phyloP scores from a whole-genome alignment of 2,113 vertebrate species.

The Ptilorrhoa leucosticta region DNA sequence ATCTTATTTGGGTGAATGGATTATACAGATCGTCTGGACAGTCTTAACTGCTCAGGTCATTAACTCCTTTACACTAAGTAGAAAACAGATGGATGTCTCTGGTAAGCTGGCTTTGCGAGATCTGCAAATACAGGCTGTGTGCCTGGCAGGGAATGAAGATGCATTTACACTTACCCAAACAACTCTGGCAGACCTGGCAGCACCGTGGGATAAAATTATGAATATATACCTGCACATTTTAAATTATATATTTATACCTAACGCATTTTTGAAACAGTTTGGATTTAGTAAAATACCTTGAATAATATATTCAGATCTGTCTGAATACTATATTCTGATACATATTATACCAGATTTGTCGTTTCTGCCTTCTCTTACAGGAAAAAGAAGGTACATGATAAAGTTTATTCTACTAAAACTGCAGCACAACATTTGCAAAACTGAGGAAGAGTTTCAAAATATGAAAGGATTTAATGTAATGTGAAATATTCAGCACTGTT shows the following conservation, averaged over 20 bases:
- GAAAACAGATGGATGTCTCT: background rate
- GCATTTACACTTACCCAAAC: background rate
- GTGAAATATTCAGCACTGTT: background rate
- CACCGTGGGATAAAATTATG: background rate
- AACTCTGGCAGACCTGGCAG: background rate
- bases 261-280: background rate
- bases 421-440: background rate
- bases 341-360: no score
- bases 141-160: background rate
- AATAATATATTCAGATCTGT: background rate
- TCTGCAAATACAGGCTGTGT: background rate
- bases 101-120: background rate
- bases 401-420: background rate
- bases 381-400: background rate
- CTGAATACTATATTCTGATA: background rate
- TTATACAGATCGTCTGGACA: slow-evolving; percentile 18
- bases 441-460: background rate
- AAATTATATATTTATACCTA: background rate
- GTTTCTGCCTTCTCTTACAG: background rate
- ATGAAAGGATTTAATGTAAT: background rate
- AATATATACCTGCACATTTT: background rate
- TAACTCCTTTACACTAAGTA: slow-evolving; percentile 23
- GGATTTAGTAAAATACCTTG: background rate
- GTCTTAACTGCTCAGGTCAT: slow-evolving; percentile 35
- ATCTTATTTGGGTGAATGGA: slow-evolving; percentile 27